These are phyloP conservation scores for Hirudinaria manillensis DNA, from an alignment of 2,888 invertebrate genomes.

Conservation along the genomic window DNA sequence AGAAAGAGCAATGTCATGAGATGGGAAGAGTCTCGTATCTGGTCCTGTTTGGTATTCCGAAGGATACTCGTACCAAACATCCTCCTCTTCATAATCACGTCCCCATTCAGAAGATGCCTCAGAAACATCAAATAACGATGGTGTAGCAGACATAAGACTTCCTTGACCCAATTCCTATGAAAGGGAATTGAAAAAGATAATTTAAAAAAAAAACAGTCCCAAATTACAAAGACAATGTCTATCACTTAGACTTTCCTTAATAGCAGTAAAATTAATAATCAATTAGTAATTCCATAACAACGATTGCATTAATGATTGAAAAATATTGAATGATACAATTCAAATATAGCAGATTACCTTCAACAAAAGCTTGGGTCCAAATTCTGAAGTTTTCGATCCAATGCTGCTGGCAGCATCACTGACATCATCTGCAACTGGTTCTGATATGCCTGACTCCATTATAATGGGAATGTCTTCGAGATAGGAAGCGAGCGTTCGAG, in stretches of 20 bases:
- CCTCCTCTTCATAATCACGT: conserved; percentile 50
- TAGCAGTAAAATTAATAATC: too few relatives aligned
- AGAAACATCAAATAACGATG: conserved; percentile 38
- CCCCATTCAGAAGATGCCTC: conserved; percentile 40
- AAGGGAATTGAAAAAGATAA: background rate
- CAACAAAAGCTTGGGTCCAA: conserved; percentile 28
- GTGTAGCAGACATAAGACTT: conserved; percentile 32
- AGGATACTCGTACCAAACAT: conserved; percentile 54
- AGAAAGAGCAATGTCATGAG: conserved; percentile 35
- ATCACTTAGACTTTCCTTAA: background rate
- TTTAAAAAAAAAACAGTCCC: conserved; percentile 10
- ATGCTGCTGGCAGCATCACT: conserved; percentile 22
- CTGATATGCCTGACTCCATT: conserved; percentile 8
- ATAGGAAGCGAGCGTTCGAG: conserved; percentile 43
- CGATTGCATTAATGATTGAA: too few relatives aligned
- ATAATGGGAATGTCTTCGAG: conserved; percentile 37
- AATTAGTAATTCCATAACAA: too few relatives aligned
- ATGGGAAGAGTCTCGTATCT: conserved; percentile 85
- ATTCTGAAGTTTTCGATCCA: conserved; percentile 28
- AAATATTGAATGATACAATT: too few relatives aligned
- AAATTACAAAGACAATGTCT: background rate
- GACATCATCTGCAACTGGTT: conserved; percentile 24
- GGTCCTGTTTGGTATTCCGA: conserved; percentile 84
- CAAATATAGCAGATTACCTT: conserved; percentile 2
- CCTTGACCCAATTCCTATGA: conserved; percentile 39